Evolutionary conservation across 2,888 invertebrate genomes (phyloP).

Genomic region (Cremastinae sp.): DNA sequence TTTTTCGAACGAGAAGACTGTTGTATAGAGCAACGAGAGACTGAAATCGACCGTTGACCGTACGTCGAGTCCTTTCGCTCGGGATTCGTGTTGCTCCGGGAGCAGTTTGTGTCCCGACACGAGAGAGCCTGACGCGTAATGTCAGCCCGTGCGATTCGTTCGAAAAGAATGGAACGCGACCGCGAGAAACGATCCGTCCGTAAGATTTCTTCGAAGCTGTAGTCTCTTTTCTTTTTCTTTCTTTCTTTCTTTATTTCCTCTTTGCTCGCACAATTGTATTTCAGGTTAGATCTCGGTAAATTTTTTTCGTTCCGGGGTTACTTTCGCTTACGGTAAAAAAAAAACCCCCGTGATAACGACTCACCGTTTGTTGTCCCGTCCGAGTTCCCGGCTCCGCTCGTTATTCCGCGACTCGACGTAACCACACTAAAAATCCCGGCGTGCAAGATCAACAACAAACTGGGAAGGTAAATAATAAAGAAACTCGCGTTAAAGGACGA

Average conservation of each 20-base stretch:
- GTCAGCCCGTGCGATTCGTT: neutral
- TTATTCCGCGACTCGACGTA: conserved; percentile 23
- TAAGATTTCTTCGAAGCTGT: neutral
- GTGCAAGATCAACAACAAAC: conserved; percentile 4
- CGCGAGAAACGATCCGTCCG: neutral
- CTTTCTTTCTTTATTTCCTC: too few species aligned
- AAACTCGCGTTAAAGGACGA: conserved; percentile 57
- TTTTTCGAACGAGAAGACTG: neutral
- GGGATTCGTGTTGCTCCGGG: conserved; percentile 9
- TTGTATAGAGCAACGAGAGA: neutral
- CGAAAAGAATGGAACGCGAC: neutral
- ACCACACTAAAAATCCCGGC: conserved; percentile 7
- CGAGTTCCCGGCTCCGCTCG: neutral
- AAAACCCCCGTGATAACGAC: conserved; percentile 39
- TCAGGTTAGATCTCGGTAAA: conserved; percentile 45
- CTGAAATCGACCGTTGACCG: conserved; percentile 48
- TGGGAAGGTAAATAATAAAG: conserved; percentile 21
- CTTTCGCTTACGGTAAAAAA: conserved; percentile 50
- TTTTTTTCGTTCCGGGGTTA: conserved; percentile 16
- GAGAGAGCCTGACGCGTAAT: conserved; percentile 11
- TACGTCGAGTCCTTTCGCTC: conserved; percentile 41
- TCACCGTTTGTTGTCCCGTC: conserved; percentile 43
- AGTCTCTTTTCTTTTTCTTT: conserved; percentile 15
- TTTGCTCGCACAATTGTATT: conserved; percentile 15
- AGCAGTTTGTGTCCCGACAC: conserved; percentile 26